Conservation (phyloP, 2,797 vertebrate species). For the Pachyuromys duprasi region DNA sequence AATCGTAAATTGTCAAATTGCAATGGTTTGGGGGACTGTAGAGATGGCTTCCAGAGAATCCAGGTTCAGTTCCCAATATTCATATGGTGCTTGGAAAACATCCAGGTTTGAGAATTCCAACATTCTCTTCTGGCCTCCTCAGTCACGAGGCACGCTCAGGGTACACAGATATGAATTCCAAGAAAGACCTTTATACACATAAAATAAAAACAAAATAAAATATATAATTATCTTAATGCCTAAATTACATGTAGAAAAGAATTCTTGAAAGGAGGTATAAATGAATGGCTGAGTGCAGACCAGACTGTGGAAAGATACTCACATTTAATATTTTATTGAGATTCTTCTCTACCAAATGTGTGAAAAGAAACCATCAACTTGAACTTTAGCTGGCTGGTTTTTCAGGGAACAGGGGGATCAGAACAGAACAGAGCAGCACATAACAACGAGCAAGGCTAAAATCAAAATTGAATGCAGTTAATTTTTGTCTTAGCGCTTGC, state of each 20-base stretch:
- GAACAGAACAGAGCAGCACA: rapidly evolving
- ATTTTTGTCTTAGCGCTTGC: background rate
- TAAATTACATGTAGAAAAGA: background rate
- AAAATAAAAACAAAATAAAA: background rate
- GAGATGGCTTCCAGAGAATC: background rate
- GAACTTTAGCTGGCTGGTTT: background rate
- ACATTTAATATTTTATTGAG: too few species aligned
- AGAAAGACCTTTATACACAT: background rate
- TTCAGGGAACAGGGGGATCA: rapidly evolving
- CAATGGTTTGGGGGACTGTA: background rate
- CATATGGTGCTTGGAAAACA: background rate
- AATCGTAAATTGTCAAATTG: background rate
- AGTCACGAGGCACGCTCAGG: background rate
- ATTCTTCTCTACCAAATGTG: too few species aligned
- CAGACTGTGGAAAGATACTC: rapidly evolving
- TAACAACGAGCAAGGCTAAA: too few species aligned
- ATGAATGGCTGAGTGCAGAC: too few species aligned
- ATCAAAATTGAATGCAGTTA: rapidly evolving
- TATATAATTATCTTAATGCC: background rate
- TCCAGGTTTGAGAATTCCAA: background rate
- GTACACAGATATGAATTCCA: background rate
- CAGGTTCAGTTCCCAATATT: background rate
- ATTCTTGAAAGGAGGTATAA: background rate
- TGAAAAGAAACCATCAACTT: background rate
- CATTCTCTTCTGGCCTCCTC: background rate